Conservation (phyloP, 1,140 invertebrate genomes). For the Ceratosolen solmsi region DNA sequence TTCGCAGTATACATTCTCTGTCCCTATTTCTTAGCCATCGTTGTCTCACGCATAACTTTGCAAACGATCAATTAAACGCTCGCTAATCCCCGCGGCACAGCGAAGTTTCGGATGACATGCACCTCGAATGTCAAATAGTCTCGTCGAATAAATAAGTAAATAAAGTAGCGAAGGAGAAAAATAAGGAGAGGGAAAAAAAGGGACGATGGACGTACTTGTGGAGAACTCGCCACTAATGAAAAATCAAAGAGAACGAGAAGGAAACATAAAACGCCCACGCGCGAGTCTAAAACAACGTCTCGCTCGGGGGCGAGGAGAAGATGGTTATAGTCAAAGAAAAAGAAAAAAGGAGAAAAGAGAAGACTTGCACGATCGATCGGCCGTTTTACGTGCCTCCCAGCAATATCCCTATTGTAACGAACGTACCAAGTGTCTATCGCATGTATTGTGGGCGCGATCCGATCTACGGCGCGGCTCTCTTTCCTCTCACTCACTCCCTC, state of each 20-base stretch:
- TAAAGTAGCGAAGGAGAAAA: background rate
- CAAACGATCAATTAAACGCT: background rate
- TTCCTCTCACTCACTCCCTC: conserved; percentile 5
- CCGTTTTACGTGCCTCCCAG: conserved; percentile 8
- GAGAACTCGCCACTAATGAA: conserved; percentile 14
- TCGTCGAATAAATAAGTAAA: too few species aligned
- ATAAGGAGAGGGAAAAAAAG: background rate
- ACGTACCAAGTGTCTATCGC: conserved; percentile 16
- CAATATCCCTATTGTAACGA: conserved; percentile 33
- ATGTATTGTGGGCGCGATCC: conserved; percentile 35
- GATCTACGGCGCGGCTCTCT: conserved; percentile 19
- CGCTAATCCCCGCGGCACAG: background rate
- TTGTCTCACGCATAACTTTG: background rate
- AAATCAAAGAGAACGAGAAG: conserved; percentile 23
- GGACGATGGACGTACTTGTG: background rate
- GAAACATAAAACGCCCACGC: conserved; percentile 40
- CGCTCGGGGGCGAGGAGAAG: background rate
- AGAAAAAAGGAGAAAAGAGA: background rate
- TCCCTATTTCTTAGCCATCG: background rate
- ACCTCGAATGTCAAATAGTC: background rate
- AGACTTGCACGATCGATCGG: conserved; percentile 27
- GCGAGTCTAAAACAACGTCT: conserved; percentile 26
- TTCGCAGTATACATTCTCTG: background rate
- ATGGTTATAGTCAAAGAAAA: background rate
- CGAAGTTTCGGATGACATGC: background rate